Conservation (phyloP, 2,113 vertebrate genomes). For the Channa argus region DNA sequence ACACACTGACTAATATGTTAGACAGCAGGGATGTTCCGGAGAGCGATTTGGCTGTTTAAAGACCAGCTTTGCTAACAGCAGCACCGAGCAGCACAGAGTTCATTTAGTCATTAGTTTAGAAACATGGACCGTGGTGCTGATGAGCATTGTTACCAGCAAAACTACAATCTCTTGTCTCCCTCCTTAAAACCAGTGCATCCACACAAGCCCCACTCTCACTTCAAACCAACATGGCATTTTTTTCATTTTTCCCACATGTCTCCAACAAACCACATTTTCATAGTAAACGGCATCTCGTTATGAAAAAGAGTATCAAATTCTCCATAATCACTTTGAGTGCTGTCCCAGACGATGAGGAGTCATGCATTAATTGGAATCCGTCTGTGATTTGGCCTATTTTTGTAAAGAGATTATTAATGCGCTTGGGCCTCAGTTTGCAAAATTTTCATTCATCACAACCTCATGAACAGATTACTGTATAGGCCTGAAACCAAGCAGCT, state of each 20-base stretch:
- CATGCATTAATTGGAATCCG: not conserved
- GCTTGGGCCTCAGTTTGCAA: conserved; percentile 2
- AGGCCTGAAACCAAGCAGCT: not conserved
- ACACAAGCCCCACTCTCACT: not conserved
- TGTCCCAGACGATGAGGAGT: not conserved
- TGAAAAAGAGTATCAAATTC: conserved; percentile 8
- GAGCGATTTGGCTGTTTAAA: not conserved
- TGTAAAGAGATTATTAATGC: conserved; percentile 22
- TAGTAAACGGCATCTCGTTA: conserved; percentile 23
- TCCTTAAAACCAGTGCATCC: too few species aligned
- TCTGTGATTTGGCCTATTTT: conserved; percentile 10
- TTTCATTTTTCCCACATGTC: conserved; percentile 17
- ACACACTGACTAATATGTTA: not conserved
- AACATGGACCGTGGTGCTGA: not conserved
- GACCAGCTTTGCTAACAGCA: not conserved
- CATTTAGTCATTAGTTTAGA: not conserved
- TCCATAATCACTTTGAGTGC: conserved; percentile 6
- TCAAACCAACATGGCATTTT: conserved; percentile 3
- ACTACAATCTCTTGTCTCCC: not conserved
- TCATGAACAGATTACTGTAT: not conserved
- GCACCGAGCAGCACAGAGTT: not conserved
- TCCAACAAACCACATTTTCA: conserved; percentile 8
- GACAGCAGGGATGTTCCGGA: not conserved
- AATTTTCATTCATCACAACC: conserved; percentile 10
- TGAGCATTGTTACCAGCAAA: not conserved